phyloP scores from a whole-genome alignment of 2,888 invertebrate species.

The Ophioninae sp. region DNA sequence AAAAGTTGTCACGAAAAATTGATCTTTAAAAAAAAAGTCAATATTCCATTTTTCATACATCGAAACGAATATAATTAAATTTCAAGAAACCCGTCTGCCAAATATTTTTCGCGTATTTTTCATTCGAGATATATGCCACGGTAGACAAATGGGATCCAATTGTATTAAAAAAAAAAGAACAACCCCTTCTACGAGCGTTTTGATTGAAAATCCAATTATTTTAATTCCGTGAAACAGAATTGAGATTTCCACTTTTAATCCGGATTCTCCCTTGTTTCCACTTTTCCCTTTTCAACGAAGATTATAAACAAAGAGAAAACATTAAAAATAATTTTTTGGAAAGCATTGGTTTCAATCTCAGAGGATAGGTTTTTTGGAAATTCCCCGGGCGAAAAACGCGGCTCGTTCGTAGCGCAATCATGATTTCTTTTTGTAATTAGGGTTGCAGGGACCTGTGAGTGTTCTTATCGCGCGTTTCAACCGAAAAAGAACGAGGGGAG shows the following conservation, averaged over 20 bases:
- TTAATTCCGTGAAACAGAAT: not conserved
- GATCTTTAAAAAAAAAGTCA: not conserved
- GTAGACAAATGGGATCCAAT: not conserved
- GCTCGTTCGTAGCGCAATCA: not conserved
- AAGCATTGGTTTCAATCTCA: not conserved
- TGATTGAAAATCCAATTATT: not conserved
- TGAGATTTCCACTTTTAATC: not conserved
- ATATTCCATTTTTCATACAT: not conserved
- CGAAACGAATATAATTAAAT: not conserved
- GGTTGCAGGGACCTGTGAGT: not conserved
- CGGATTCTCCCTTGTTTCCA: too few relatives aligned
- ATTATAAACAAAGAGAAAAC: too few relatives aligned
- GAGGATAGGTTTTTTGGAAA: not conserved
- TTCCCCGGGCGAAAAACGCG: not conserved
- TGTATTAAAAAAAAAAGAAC: not conserved
- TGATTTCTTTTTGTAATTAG: not conserved
- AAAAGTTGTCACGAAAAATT: not conserved
- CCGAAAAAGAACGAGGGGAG: constrained; percentile 15
- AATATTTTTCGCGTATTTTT: not conserved
- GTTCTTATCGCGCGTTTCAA: constrained; percentile 11
- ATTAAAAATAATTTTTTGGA: not conserved
- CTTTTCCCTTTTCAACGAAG: too few relatives aligned
- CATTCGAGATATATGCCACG: not conserved
- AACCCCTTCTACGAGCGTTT: not conserved
- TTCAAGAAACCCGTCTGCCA: not conserved